A percentile compares a stretch with the other conserved stretches of the same genome.
phyloP scores from a whole-genome alignment of 2,797 vertebrate genomes.

The Luscinia luscinia region DNA sequence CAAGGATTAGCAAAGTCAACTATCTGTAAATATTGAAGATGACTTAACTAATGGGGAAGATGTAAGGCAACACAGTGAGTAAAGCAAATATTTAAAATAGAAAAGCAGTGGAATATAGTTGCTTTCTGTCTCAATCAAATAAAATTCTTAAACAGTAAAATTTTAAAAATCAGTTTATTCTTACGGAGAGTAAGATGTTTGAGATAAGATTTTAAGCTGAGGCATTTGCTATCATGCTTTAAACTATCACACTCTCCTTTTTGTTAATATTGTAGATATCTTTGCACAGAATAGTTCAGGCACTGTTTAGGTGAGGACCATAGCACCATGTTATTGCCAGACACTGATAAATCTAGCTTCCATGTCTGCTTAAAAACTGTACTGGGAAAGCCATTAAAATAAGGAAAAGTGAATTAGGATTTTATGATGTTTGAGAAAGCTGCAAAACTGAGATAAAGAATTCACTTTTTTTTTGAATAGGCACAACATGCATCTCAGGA shows the following conservation, averaged over 20 bases:
- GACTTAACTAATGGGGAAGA: neutral
- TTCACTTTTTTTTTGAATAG: neutral
- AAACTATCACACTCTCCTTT: neutral
- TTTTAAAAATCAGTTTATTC: neutral
- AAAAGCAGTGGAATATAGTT: neutral
- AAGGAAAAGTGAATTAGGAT: slow-evolving; percentile 34
- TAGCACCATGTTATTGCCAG: neutral
- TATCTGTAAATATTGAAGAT: neutral
- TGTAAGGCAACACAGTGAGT: neutral
- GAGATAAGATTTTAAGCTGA: neutral
- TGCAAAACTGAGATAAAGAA: slow-evolving; percentile 61
- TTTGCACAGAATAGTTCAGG: neutral
- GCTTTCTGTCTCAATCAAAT: neutral
- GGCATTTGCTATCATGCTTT: neutral
- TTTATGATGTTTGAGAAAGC: slow-evolving; percentile 55
- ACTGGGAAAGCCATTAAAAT: slow-evolving; percentile 44
- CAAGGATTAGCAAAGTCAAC: slow-evolving; percentile 3
- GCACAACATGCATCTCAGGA: neutral
- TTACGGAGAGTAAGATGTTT: neutral
- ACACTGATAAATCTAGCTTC: neutral
- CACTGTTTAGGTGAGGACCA: neutral
- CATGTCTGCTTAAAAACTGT: slow-evolving; percentile 19
- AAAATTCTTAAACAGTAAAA: neutral
- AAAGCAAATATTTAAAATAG: slow-evolving; percentile 17
- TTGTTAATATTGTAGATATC: neutral